Conservation (phyloP, 2,888 invertebrate genomes). For the Andrena minutula region DNA sequence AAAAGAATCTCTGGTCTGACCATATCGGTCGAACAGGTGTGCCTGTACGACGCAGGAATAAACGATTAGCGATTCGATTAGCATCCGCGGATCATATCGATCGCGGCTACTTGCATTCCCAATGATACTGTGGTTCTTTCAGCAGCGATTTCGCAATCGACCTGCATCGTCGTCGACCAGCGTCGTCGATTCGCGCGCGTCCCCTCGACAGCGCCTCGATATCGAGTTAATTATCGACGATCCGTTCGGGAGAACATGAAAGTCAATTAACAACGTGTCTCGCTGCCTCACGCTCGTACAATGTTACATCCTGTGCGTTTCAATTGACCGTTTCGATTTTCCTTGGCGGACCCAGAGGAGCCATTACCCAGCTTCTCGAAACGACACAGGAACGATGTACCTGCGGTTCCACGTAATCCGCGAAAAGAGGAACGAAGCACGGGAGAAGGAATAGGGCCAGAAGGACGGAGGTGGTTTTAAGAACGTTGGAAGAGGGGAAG, state of each 20-base stretch:
- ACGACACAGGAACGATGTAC: not conserved
- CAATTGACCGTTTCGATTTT: not conserved
- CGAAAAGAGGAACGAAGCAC: constrained; percentile 10
- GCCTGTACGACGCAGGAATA: constrained; percentile 73
- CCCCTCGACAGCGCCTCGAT: not conserved
- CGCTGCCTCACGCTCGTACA: not conserved
- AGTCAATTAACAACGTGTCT: constrained; percentile 19
- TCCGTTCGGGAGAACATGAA: not conserved
- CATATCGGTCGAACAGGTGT: constrained; percentile 80
- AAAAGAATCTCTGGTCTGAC: constrained; percentile 76
- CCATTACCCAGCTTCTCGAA: not conserved
- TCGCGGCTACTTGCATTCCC: constrained; percentile 69
- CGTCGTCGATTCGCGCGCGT: not conserved
- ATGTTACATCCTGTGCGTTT: not conserved
- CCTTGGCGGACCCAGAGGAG: too few relatives aligned
- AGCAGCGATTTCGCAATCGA: constrained; percentile 58
- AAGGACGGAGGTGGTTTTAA: constrained; percentile 25
- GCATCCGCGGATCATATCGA: constrained; percentile 75
- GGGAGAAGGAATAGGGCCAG: not conserved
- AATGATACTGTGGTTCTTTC: constrained; percentile 49
- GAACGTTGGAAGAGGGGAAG: constrained; percentile 53
- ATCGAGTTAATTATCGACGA: not conserved
- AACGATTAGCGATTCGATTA: constrained; percentile 74
- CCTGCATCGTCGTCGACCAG: constrained; percentile 9
- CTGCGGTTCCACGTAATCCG: constrained; percentile 1